phyloP scores from a whole-genome alignment of 2,113 vertebrate genomes.

The Mustela lutreola region DNA sequence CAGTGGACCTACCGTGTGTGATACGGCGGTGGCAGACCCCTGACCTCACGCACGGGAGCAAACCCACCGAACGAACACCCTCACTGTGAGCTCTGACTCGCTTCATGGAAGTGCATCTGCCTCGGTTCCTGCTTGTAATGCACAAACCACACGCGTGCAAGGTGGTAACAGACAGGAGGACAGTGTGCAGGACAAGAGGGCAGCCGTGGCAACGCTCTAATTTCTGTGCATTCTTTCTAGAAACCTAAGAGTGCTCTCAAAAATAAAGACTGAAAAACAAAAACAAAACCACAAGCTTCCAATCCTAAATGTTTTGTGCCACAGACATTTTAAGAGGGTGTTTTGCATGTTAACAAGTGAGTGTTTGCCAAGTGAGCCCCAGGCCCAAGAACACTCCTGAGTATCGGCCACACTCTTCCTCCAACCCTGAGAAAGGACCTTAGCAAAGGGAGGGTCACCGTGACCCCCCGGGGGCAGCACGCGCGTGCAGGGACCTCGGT shows the following conservation, averaged over 20 bases:
- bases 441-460: fast-evolving
- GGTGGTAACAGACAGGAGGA: fast-evolving
- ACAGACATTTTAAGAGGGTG: too few species aligned
- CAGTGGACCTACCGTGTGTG: too few species aligned
- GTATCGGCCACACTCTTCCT: neutral
- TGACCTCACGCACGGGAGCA: fast-evolving
- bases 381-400: neutral
- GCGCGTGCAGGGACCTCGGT: fast-evolving
- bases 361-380: neutral
- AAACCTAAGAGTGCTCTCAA: neutral
- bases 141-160: neutral
- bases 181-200: neutral
- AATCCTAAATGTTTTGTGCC: neutral
- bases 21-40: fast-evolving
- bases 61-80: fast-evolving
- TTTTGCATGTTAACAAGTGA: neutral
- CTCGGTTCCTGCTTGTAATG: fast-evolving
- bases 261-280: neutral
- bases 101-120: fast-evolving
- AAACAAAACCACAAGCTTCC: neutral
- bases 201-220: fast-evolving
- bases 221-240: neutral
- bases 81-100: fast-evolving
- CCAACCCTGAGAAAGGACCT: fast-evolving
- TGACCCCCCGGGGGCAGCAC: too few species aligned